Base-by-base conservation (phyloP, 2,113 vertebrate genomes). In the Epinephelus moara region DNA sequence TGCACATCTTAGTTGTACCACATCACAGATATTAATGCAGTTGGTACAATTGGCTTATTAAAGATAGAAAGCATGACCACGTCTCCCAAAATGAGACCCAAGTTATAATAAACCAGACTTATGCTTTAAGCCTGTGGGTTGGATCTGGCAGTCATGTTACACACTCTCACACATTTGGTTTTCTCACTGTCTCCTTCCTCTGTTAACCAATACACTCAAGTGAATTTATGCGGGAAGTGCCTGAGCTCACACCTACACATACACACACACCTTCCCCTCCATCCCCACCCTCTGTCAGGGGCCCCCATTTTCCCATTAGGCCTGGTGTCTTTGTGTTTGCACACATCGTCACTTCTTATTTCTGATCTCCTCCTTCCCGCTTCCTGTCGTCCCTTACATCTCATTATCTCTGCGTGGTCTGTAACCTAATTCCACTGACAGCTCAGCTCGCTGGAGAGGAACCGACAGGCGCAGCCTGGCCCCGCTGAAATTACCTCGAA, bases 401-500 rank as follows among this genome's bases (percentile, higher is more conserved):
- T 88, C 75, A 89, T 90, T 90, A 93, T 87, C 81, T 82, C 71
- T 52, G 56, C 78, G 23, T 67, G 85, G 74, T 75, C 84, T 69
- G 84, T 87, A 93, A 94, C 83, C 85, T 91, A 87, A 92, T 92
- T 88, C 83, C 75, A 71, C 85, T 90, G 88, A 87, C 82, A 89
- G 84, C 80, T 60, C 70, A 3, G 84, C 81, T 74, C n/a, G n/a
- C 85, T 78, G 53, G 85, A 85, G 87, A 83, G 82, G 85, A 92
- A 88, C 88, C 17, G 82, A 81, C 84, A 78, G 70, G 59, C 56
- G 6, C 13, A 53, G 61, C 68, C 68, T 27, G 21, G 77, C 75
- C 75, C 78, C 18, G 9, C 57, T 70, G 76, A 85, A 87, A 90
- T 89, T 85, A 90, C 85, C 77, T 86, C 81, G 75, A 88, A 93